Evolutionary conservation across 2,113 vertebrate genomes (phyloP).

Genomic region (Hippolais icterina): DNA sequence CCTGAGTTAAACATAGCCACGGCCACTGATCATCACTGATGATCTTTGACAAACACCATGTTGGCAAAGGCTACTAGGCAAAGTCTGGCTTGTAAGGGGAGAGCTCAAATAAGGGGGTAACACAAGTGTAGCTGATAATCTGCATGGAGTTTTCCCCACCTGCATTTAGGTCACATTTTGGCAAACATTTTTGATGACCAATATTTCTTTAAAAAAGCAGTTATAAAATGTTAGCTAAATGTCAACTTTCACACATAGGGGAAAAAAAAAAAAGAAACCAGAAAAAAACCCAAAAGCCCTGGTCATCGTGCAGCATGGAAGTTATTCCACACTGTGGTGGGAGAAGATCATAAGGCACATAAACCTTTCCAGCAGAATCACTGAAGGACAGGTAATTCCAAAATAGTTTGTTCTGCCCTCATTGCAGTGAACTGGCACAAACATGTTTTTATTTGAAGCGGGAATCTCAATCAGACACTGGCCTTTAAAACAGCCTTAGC

Average conservation of each 20-base stretch:
- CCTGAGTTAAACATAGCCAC: background rate
- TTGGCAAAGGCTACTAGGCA: background rate
- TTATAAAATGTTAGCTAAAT: background rate
- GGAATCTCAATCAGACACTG: background rate
- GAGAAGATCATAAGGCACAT: background rate
- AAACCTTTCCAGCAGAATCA: background rate
- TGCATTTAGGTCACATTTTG: background rate
- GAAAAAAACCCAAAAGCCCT: background rate
- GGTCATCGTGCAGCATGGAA: background rate
- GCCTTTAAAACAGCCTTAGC: background rate
- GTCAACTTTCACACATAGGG: background rate
- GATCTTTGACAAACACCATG: background rate
- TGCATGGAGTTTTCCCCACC: background rate
- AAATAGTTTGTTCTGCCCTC: background rate
- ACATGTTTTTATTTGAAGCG: background rate
- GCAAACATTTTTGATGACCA: background rate
- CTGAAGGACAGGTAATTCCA: background rate
- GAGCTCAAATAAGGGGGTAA: background rate
- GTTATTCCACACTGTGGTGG: background rate
- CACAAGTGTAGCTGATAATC: background rate
- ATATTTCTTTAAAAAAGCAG: background rate
- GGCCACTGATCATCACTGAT: background rate
- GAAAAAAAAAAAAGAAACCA: background rate
- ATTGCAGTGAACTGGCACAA: background rate
- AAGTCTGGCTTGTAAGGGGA: background rate